Evolutionary conservation across 2,113 vertebrate species (phyloP), one percentile per base, ranked within the genome.

Genomic region (Agapornis roseicollis): DNA sequence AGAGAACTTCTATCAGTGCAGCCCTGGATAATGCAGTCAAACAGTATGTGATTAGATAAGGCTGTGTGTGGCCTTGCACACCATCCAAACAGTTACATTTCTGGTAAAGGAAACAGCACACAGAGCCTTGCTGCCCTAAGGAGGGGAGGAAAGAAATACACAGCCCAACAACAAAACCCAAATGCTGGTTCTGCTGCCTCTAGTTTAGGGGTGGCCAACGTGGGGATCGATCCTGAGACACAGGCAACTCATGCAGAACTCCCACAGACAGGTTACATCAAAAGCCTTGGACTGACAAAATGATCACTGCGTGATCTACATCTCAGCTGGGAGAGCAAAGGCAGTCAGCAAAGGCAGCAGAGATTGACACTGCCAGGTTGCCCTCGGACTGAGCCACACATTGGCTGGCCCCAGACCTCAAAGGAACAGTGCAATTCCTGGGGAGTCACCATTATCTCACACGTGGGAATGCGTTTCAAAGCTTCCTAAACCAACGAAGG

Each of bases 311-410:
- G 0, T 76, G 76, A 94, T 77, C 76, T 70, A 88, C 39, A 44
- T 11, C 85, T 73, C 82, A 61, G 24, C 82, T 18, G 37, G 63
- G 41, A 88, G 49, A 73, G 80, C 49, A 85, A 80, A 93, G 80
- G 1, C 33, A 96, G 88, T 37, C 79, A 73, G 92, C 53, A 53
- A 83, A 72, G 82, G 63, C 85, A 91, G 79, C 49, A 31, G 58
- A 95, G 82, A 94, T 92, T 93, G 90, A 95, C 92, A 92, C 85
- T 77, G 96, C 82, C 95, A 95, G 94, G 94, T 91, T 95, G 82
- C 71, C 44, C 85, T 49, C 58, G 58, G 85, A 72, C 6, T 11
- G 44, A 94, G 79, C 78, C 78, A 77, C 46, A 20, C 44, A 22
- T 66, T 41, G 56, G 66, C 79, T 82, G 90, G 90, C 53, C 71